Evolutionary conservation across 2,888 invertebrate genomes (phyloP), one percentile per base, ranked within the genome.

Genomic region (Heliconius ethilla): DNA sequence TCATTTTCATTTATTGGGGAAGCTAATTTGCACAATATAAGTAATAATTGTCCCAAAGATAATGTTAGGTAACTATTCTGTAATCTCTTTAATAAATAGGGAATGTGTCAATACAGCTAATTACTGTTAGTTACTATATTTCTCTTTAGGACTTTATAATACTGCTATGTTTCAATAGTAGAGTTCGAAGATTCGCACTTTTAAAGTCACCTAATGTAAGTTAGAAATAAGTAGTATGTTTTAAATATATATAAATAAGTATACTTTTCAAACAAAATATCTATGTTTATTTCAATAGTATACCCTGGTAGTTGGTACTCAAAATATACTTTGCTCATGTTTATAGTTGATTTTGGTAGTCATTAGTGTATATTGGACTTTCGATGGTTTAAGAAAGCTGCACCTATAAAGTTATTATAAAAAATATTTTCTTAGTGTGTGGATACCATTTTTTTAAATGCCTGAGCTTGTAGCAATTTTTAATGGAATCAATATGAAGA

Each of bases 1-100:
- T 83, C 27, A 40, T 77, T 75, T 79, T 78, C 69, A 69, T 77
- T 75, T 77, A 73, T 66, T 77, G 70, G 63, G 62, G 70, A 76
- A 79, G 77, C 80, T 81, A 79, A 80, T 70, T n/a, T 80, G 79
- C 77, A 80, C 75, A 73, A 62, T 77, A 76, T 69, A 76, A 70
- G 69, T 70, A 70, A 78, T 82, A 78, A 81, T 80, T 81, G 75
- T 82, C 79, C 79, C 83, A 82, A 83, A 83, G 75, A 83, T 83
- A 84, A 65, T 66, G 77, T 81, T 80, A 78, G 79, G 74, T 78
- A 75, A 70, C 63, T 76, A 66, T 55, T 33, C 73, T 69, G 69
- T 70, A 76, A 74, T 75, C 63, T 63, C 75, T 70, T 25, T 7
- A 70, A 69, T 72, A 55, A 45, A 59, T 3, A 69, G 40, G 25